Evolutionary conservation across 2,888 invertebrate genomes (phyloP).

Genomic region (Caenorhabditis macrosperma): DNA sequence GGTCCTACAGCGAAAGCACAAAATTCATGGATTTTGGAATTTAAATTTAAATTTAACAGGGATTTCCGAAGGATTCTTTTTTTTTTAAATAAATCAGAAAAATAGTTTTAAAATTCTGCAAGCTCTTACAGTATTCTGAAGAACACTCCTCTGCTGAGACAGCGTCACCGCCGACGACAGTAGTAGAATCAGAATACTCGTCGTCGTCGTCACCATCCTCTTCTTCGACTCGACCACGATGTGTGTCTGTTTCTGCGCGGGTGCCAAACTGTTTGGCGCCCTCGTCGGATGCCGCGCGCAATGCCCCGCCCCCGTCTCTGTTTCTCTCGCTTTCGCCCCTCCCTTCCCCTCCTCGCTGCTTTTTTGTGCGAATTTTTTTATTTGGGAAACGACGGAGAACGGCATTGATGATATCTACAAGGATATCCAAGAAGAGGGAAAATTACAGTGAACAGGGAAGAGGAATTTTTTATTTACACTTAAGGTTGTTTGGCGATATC

Average conservation of each 20-base stretch:
- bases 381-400: no score
- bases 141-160: constrained; percentile 20
- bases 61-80: no score
- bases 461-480: not conserved
- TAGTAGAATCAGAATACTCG: not conserved
- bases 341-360: constrained; percentile 15
- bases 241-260: constrained; percentile 4
- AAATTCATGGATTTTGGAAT: no score
- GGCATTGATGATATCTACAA: constrained; percentile 21
- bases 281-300: constrained; percentile 24
- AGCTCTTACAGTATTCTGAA: constrained; percentile 36
- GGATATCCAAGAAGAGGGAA: no score
- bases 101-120: not conserved
- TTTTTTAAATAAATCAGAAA: not conserved
- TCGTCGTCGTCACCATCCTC: constrained; percentile 3
- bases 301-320: constrained; percentile 28
- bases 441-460: not conserved
- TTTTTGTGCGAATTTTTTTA: no score
- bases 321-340: constrained; percentile 8
- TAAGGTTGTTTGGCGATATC: not conserved
- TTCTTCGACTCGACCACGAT: constrained; percentile 25
- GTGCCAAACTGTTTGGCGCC: constrained; percentile 50
- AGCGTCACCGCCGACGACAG: not conserved
- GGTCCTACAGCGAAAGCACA: no score
- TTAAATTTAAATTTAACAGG: no score